These are phyloP conservation scores for Ceyx melanurus DNA, from an alignment of 2,113 vertebrate genomes.

Conservation along the genomic window DNA sequence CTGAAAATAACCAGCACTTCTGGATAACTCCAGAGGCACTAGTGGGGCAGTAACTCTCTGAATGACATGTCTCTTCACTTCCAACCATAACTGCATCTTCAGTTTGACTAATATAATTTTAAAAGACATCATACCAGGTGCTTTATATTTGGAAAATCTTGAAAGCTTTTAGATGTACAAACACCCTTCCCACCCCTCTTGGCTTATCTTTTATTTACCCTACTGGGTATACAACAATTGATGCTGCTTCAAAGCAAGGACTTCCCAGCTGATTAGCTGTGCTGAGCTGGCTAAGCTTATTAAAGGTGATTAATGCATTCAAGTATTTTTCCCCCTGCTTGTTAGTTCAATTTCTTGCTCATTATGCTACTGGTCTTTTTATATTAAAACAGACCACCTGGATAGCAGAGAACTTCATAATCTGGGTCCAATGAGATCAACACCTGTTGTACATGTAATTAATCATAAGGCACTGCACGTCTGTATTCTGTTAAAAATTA, in stretches of 20 bases:
- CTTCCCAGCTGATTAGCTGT: conserved; percentile 43
- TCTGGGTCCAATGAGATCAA: conserved; percentile 66
- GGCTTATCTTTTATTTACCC: conserved; percentile 62
- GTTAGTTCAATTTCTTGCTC: conserved; percentile 67
- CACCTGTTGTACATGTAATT: conserved; percentile 69
- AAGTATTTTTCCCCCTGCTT: conserved; percentile 12
- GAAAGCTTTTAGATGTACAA: conserved; percentile 53
- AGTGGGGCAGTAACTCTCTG: not conserved
- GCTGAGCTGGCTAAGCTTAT: conserved; percentile 61
- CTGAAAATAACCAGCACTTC: not conserved
- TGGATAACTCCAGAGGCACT: not conserved
- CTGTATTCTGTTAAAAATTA: conserved; percentile 44
- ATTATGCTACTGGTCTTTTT: conserved; percentile 69
- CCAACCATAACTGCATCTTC: not conserved
- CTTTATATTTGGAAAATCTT: conserved; percentile 54
- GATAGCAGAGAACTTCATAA: conserved; percentile 66
- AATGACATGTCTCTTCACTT: not conserved
- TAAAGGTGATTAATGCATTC: conserved; percentile 70
- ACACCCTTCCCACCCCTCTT: conserved; percentile 28
- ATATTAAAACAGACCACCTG: conserved; percentile 73
- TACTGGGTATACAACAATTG: conserved; percentile 35
- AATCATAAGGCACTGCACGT: conserved; percentile 43
- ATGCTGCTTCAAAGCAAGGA: conserved; percentile 59
- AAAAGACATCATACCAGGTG: conserved; percentile 43
- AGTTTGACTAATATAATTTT: conserved; percentile 14